These are phyloP conservation scores for Pandemis corylana DNA, from an alignment of 2,888 invertebrate species.

Conservation along the genomic window DNA sequence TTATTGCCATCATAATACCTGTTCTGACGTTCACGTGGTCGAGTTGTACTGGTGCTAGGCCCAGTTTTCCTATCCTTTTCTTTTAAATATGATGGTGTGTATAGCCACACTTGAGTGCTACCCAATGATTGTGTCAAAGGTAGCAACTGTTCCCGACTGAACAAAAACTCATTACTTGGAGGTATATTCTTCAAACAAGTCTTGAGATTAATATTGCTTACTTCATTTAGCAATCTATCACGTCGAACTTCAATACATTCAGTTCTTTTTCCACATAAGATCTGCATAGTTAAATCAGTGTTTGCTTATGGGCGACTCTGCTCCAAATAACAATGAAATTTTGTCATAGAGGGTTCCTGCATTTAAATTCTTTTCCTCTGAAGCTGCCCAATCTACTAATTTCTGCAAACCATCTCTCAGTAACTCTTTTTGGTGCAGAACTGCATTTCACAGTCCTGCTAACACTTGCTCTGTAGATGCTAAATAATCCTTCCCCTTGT, in stretches of 20 bases:
- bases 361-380: too few species aligned
- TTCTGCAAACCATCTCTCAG: too few species aligned
- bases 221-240: background rate
- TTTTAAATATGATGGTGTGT: background rate
- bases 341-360: too few species aligned
- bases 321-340: fast-evolving
- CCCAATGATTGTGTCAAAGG: background rate
- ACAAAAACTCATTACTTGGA: background rate
- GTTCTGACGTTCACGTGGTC: too few species aligned
- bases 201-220: background rate
- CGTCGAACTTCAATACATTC: background rate
- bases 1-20: too few species aligned
- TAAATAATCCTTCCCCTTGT: too few species aligned
- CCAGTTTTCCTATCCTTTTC: background rate
- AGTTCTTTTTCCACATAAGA: background rate
- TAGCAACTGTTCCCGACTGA: background rate
- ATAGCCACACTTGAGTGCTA: background rate
- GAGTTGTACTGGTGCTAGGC: background rate
- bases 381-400: too few species aligned
- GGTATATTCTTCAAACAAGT: background rate
- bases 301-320: too few species aligned
- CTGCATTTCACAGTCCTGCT: too few species aligned
- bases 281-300: too few species aligned
- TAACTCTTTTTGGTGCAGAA: too few species aligned
- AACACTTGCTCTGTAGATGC: too few species aligned